phyloP scores from a whole-genome alignment of 2,113 vertebrate species.

The Percopsis transmontana region DNA sequence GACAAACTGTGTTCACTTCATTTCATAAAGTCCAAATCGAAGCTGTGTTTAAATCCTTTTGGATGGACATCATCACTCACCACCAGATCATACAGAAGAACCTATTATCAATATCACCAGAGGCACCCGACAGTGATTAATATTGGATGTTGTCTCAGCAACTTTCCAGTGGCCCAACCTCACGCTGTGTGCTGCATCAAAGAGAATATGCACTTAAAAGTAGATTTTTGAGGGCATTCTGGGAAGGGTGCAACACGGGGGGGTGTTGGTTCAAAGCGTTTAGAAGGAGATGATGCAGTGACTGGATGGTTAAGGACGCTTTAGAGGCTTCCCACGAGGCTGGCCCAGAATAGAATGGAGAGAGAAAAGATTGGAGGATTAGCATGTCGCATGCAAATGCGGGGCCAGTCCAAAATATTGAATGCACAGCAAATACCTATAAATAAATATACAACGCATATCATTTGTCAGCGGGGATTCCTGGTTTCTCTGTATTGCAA shows the following conservation, averaged over 20 bases:
- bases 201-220: constrained; percentile 70
- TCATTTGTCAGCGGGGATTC: constrained; percentile 67
- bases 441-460: too few relatives aligned
- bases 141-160: constrained; percentile 70
- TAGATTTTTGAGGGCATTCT: constrained; percentile 56
- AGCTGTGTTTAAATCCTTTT: constrained; percentile 5
- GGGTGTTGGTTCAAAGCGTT: constrained; percentile 73
- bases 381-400: constrained; percentile 61
- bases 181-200: constrained; percentile 71
- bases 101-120: constrained; percentile 28
- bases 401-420: constrained; percentile 55
- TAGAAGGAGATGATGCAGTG: constrained; percentile 60
- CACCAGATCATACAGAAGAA: constrained; percentile 16
- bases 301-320: constrained; percentile 46
- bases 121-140: constrained; percentile 58
- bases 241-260: constrained; percentile 51
- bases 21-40: constrained; percentile 26
- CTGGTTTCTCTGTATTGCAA: constrained; percentile 45
- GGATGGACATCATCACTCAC: background rate
- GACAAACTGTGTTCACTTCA: constrained; percentile 6
- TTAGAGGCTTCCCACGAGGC: constrained; percentile 53
- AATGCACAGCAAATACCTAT: constrained; percentile 68
- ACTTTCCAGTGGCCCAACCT: constrained; percentile 61
- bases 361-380: constrained; percentile 54
- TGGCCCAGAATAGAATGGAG: constrained; percentile 46